Evolutionary conservation across 2,888 invertebrate genomes (phyloP).

Genomic region (Zonitis immaculata): DNA sequence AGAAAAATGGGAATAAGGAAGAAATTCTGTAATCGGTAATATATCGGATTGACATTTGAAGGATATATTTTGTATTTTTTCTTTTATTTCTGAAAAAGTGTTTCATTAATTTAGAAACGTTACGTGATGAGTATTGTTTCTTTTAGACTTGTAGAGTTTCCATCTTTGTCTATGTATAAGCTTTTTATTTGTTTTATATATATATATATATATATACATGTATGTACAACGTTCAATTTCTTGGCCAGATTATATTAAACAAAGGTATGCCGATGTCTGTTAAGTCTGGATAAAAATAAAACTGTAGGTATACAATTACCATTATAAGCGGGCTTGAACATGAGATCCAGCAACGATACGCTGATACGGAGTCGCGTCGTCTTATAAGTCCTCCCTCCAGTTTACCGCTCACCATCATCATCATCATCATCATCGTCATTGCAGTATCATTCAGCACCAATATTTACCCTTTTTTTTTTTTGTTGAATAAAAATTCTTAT

Average conservation of each 20-base stretch:
- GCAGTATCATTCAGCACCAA: neutral
- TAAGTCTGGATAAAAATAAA: conserved; percentile 20
- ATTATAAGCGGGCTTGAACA: conserved; percentile 23
- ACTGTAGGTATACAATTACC: conserved; percentile 23
- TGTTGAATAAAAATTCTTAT: too few relatives aligned
- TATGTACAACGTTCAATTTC: too few relatives aligned
- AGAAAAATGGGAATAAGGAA: too few relatives aligned
- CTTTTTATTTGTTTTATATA: too few relatives aligned
- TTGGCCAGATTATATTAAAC: conserved; percentile 8
- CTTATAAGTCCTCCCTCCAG: neutral
- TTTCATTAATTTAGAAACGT: too few relatives aligned
- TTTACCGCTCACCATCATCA: neutral
- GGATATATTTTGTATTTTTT: too few relatives aligned
- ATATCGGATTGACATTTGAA: too few relatives aligned
- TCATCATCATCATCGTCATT: neutral
- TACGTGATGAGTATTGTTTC: too few relatives aligned
- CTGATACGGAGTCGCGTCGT: conserved; percentile 13
- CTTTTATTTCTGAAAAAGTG: too few relatives aligned
- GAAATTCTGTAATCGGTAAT: too few relatives aligned
- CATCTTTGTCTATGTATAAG: neutral
- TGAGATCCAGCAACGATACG: conserved; percentile 24
- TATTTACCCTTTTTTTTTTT: neutral
- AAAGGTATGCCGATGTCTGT: conserved; percentile 22
- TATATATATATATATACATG: too few relatives aligned
- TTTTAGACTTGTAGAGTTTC: too few relatives aligned